These are phyloP conservation scores for Pimpla rufipes DNA, from an alignment of 2,888 invertebrate species.

Conservation along the genomic window DNA sequence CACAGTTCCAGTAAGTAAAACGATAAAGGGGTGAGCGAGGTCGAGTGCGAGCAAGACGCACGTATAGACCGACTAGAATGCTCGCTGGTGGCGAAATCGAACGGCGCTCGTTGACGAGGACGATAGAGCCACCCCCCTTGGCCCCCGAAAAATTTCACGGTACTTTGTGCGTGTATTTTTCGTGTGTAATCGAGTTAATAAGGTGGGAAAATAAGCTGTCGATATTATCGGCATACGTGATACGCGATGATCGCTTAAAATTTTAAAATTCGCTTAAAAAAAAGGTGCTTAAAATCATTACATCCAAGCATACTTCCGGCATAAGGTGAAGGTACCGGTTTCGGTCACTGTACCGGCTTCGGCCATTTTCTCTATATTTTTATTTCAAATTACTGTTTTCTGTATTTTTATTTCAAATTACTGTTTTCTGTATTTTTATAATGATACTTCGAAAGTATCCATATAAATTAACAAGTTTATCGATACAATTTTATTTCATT, in stretches of 20 bases:
- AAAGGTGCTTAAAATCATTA: slow-evolving; percentile 55
- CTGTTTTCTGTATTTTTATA: too few relatives aligned
- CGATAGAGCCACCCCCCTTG: background rate
- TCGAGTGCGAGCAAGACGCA: slow-evolving; percentile 19
- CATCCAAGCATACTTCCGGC: slow-evolving; percentile 45
- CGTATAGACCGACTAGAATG: slow-evolving; percentile 7
- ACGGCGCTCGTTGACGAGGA: slow-evolving; percentile 16
- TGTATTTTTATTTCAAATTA: too few relatives aligned
- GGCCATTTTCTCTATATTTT: too few relatives aligned
- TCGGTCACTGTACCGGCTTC: too few relatives aligned
- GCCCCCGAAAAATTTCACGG: slow-evolving; percentile 10
- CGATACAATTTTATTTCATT: too few relatives aligned
- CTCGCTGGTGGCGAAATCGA: slow-evolving; percentile 18
- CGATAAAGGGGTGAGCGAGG: slow-evolving; percentile 8
- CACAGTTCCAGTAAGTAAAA: slow-evolving; percentile 50
- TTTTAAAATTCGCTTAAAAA: too few relatives aligned
- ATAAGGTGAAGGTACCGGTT: too few relatives aligned
- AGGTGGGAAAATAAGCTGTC: slow-evolving; percentile 35
- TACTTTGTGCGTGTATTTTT: slow-evolving; percentile 13
- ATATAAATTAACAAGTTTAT: too few relatives aligned
- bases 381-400: too few relatives aligned
- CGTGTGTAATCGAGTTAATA: slow-evolving; percentile 44
- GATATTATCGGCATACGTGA: slow-evolving; percentile 30
- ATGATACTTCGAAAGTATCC: too few relatives aligned
- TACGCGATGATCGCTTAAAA: slow-evolving; percentile 10